Percentiles rank a stretch among this genome's conserved stretches.
Conservation (phyloP, 2,797 vertebrate genomes). For the Smutsia temminckii region DNA sequence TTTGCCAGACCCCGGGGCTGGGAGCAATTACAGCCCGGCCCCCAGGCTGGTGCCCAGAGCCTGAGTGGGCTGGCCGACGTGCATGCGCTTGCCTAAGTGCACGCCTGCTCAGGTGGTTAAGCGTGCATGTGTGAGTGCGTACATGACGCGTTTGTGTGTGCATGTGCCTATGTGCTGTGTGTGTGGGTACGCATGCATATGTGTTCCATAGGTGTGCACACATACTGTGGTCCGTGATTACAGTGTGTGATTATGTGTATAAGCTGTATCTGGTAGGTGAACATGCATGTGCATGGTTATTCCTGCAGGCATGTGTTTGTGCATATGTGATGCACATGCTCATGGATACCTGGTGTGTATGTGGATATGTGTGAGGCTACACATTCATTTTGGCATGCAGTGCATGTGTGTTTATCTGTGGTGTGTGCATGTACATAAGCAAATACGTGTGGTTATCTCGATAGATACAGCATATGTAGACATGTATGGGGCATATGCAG, state of each 20-base stretch:
- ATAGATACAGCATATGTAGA: too few relatives aligned
- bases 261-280: too few relatives aligned
- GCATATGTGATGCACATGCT: not conserved
- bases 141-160: accelerated
- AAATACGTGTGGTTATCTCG: not conserved
- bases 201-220: not conserved
- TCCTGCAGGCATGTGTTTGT: accelerated
- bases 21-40: constrained; percentile 78
- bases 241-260: too few relatives aligned
- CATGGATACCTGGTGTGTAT: accelerated
- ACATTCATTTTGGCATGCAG: not conserved
- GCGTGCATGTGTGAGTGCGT: not conserved
- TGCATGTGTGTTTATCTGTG: not conserved
- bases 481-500: not conserved
- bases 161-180: not conserved
- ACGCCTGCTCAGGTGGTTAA: not conserved
- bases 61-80: not conserved
- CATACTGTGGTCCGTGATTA: not conserved
- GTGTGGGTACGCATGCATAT: not conserved
- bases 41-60: not conserved
- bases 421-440: not conserved
- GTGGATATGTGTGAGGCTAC: not conserved
- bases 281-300: not conserved
- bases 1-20: constrained; percentile 80
- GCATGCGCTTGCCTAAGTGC: not conserved